These are phyloP conservation scores for Calcarius lapponicus DNA, from an alignment of 2,797 vertebrate species.

Conservation along the genomic window DNA sequence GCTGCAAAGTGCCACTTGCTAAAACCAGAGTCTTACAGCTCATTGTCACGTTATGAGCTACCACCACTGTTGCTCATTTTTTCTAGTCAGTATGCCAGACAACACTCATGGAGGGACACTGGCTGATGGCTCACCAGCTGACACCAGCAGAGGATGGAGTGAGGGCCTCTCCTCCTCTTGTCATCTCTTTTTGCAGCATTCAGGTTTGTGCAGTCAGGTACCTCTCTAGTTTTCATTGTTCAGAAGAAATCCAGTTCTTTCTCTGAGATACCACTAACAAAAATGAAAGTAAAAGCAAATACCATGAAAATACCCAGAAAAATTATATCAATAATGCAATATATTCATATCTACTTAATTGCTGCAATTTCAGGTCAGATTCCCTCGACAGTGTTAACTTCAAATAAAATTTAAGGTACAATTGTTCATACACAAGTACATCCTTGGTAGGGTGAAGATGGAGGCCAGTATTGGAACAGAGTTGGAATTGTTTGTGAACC, in stretches of 20 bases:
- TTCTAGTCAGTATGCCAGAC: background rate
- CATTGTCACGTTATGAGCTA: background rate
- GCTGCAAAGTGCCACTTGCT: background rate
- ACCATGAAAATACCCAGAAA: background rate
- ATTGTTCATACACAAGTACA: background rate
- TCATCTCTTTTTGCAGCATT: background rate
- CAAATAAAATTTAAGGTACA: background rate
- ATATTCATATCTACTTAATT: background rate
- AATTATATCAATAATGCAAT: background rate
- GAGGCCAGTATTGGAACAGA: background rate
- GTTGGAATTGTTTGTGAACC: conserved; percentile 13
- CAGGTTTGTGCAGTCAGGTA: rapidly evolving
- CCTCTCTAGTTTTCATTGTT: background rate
- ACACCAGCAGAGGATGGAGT: background rate
- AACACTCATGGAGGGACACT: rapidly evolving
- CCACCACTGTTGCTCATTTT: background rate
- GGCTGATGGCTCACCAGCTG: background rate
- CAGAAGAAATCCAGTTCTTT: background rate
- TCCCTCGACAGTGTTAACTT: background rate
- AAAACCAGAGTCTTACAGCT: background rate
- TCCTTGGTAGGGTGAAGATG: background rate
- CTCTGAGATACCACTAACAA: background rate
- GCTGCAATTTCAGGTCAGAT: background rate
- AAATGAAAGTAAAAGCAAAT: background rate
- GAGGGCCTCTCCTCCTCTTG: background rate